A percentile compares a stretch with the other conserved stretches of the same genome.
These are phyloP conservation scores for Mythimna loreyi DNA, from an alignment of 2,888 invertebrate species.

Conservation along the genomic window DNA sequence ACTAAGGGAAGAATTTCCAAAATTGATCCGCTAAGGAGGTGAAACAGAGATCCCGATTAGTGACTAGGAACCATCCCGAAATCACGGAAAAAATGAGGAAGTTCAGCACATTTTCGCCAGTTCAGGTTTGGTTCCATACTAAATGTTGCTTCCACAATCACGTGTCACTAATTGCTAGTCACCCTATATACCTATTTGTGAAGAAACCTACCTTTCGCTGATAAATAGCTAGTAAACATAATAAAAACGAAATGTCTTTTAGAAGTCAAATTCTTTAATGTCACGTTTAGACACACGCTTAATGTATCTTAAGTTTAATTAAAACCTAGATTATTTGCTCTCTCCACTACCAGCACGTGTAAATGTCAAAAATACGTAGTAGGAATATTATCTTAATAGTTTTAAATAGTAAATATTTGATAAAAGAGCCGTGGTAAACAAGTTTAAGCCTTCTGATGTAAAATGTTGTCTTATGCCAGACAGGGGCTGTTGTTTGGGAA, in stretches of 20 bases:
- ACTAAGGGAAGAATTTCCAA: too few species aligned
- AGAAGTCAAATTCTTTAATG: not conserved
- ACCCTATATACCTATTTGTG: too few species aligned
- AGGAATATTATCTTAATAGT: constrained; percentile 6
- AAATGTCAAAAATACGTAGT: not conserved
- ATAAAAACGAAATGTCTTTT: constrained; percentile 9
- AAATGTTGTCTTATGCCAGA: constrained; percentile 7
- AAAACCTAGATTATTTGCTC: constrained; percentile 3
- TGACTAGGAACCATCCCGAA: too few species aligned
- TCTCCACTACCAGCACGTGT: not conserved
- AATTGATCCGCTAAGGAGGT: too few species aligned
- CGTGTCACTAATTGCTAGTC: too few species aligned
- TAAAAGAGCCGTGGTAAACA: constrained; percentile 5
- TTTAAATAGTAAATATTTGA: constrained; percentile 37
- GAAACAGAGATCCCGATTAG: too few species aligned
- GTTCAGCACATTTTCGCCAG: too few species aligned
- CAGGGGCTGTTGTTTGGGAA: constrained; percentile 56
- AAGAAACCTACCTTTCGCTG: too few species aligned
- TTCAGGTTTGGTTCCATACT: too few species aligned
- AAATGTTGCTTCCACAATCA: too few species aligned
- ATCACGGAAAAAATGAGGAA: too few species aligned
- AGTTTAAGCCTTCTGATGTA: constrained; percentile 1
- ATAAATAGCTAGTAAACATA: constrained; percentile 2
- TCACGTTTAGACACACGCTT: constrained; percentile 5
- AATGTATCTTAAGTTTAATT: not conserved